Evolutionary conservation across 2,797 vertebrate genomes (phyloP).

Genomic region (Glossophaga mutica): DNA sequence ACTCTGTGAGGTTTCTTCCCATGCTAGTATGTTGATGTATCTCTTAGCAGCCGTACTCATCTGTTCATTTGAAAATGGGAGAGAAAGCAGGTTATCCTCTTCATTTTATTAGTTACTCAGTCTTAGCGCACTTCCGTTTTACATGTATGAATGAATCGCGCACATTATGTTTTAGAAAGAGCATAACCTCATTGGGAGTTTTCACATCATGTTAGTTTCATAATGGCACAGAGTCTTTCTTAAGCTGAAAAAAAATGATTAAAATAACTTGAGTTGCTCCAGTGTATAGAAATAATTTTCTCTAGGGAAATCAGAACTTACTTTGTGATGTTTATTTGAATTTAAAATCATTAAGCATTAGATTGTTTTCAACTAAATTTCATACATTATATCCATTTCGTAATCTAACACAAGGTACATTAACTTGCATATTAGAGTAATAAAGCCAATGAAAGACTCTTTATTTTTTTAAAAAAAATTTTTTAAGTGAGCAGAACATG

Average conservation of each 20-base stretch:
- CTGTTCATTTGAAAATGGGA: background rate
- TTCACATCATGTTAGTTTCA: background rate
- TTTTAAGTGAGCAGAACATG: conserved; percentile 4
- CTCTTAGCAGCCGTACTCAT: background rate
- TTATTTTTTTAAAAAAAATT: no score
- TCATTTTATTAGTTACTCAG: background rate
- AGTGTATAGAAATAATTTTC: conserved; percentile 25
- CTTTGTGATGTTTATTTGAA: conserved; percentile 44
- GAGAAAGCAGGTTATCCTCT: background rate
- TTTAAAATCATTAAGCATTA: conserved; percentile 48
- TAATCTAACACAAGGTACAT: conserved; percentile 25
- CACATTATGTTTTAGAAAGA: conserved; percentile 2
- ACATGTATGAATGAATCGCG: background rate
- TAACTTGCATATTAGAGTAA: conserved; percentile 32
- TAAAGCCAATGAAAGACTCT: background rate
- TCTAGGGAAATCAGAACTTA: conserved; percentile 48
- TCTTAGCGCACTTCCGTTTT: background rate
- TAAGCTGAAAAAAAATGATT: conserved; percentile 39
- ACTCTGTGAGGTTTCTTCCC: background rate
- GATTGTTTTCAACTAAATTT: conserved; percentile 41
- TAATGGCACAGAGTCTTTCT: background rate
- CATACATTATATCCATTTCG: conserved; percentile 11
- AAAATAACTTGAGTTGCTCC: conserved; percentile 26
- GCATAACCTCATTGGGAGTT: conserved; percentile 15
- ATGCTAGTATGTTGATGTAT: background rate